phyloP scores from a whole-genome alignment of 2,888 invertebrate species.

The Teleiodes luculella region DNA sequence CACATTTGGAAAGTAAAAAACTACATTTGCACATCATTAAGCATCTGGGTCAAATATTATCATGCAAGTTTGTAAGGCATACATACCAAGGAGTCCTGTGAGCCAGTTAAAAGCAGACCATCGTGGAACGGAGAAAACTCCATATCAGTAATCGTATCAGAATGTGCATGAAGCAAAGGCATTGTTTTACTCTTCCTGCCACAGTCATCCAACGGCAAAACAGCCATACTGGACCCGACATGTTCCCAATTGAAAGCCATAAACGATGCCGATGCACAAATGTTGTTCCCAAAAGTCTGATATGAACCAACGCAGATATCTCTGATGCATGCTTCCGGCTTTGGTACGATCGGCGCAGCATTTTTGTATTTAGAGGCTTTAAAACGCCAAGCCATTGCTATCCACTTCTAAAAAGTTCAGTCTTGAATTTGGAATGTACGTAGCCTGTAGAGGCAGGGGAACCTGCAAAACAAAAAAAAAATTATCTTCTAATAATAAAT shows the following conservation, averaged over 20 bases:
- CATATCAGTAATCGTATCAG: slow-evolving; percentile 96
- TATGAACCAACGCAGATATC: slow-evolving; percentile 95
- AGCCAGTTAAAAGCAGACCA: slow-evolving; percentile 92
- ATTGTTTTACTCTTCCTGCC: slow-evolving; percentile 93
- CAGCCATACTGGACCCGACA: slow-evolving; percentile 93
- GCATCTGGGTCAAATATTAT: slow-evolving; percentile 27
- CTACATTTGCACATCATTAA: slow-evolving; percentile 30
- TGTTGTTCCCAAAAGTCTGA: slow-evolving; percentile 96
- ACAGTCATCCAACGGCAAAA: slow-evolving; percentile 91
- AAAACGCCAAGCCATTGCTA: slow-evolving; percentile 93
- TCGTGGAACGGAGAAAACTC: slow-evolving; percentile 98
- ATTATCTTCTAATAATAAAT: too few species aligned
- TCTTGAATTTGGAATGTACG: slow-evolving; percentile 70
- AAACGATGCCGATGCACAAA: slow-evolving; percentile 93
- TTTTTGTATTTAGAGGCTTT: slow-evolving; percentile 99
- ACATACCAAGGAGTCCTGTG: slow-evolving; percentile 89
- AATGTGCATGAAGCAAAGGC: slow-evolving; percentile 90
- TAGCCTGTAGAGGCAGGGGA: slow-evolving; percentile 34
- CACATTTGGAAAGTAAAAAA: slow-evolving; percentile 33
- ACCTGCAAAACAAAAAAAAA: slow-evolving; percentile 47
- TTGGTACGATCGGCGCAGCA: slow-evolving; percentile 96
- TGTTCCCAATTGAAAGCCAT: slow-evolving; percentile 98
- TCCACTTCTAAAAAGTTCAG: slow-evolving; percentile 62
- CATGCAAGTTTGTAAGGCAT: slow-evolving; percentile 22
- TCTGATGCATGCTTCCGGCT: slow-evolving; percentile 93